A percentile compares a stretch with the other conserved stretches of the same genome.
phyloP scores from a whole-genome alignment of 1,140 invertebrate species.

The Drosophila ohnishii region DNA sequence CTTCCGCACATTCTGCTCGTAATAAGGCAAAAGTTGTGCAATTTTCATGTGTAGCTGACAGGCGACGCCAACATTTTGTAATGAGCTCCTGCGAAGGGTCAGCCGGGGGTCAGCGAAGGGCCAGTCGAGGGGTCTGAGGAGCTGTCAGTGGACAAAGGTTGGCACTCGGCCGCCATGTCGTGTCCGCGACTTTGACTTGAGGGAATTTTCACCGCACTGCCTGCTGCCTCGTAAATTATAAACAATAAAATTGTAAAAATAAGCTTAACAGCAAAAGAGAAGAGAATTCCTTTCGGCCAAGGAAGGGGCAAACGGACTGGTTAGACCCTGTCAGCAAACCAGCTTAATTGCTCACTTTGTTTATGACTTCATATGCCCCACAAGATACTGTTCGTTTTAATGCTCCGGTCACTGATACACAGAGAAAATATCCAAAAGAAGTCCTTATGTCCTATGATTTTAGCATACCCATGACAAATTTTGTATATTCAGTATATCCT shows the following conservation, averaged over 20 bases:
- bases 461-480: not conserved
- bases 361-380: conserved; percentile 71
- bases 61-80: conserved; percentile 66
- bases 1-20: conserved; percentile 50
- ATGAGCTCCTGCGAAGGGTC: conserved; percentile 55
- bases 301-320: not conserved
- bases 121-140: not conserved
- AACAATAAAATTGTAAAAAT: conserved; percentile 67
- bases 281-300: conserved; percentile 10
- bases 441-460: not conserved
- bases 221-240: conserved; percentile 59
- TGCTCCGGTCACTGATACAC: not conserved
- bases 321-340: conserved; percentile 38
- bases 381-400: conserved; percentile 4
- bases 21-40: conserved; percentile 81
- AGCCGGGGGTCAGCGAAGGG: conserved; percentile 16
- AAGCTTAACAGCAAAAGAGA: conserved; percentile 20
- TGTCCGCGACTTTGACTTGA: conserved; percentile 49
- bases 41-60: conserved; percentile 82
- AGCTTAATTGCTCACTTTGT: conserved; percentile 70
- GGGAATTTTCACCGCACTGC: conserved; percentile 24
- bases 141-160: conserved; percentile 61
- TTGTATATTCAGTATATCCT: not conserved
- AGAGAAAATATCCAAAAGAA: not conserved
- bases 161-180: conserved; percentile 50